Percentiles rank a stretch among this genome's conserved stretches.
These are phyloP conservation scores for Graphium colonna DNA, from an alignment of 2,888 invertebrate species.

Conservation along the genomic window DNA sequence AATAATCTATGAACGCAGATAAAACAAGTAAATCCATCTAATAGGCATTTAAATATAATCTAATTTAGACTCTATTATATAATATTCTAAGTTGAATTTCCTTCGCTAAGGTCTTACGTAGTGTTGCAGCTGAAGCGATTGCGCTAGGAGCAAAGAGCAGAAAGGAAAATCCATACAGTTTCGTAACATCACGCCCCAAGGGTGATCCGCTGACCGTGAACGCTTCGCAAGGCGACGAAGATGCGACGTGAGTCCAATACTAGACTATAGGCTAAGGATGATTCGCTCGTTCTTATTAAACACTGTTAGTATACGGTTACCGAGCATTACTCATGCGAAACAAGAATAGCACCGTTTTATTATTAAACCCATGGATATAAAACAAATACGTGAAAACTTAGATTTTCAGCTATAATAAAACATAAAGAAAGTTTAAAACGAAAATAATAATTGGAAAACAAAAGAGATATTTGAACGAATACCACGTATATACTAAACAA, in stretches of 20 bases:
- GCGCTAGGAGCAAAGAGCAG: conserved; percentile 26
- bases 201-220: conserved; percentile 38
- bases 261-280: background rate
- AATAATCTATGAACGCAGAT: background rate
- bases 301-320: background rate
- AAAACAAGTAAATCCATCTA: background rate
- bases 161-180: conserved; percentile 57
- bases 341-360: too few species aligned
- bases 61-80: too few species aligned
- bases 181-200: conserved; percentile 43
- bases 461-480: background rate
- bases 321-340: background rate
- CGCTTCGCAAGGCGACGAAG: conserved; percentile 38
- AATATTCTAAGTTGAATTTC: conserved; percentile 18
- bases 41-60: too few species aligned
- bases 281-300: background rate
- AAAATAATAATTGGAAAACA: background rate
- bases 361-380: background rate
- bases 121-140: conserved; percentile 36
- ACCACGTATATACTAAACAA: background rate
- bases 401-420: too few species aligned
- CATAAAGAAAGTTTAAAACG: too few species aligned
- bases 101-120: conserved; percentile 30
- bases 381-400: too few species aligned
- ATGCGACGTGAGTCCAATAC: conserved; percentile 28